Evolutionary conservation across 1,140 invertebrate species (phyloP), one percentile per base, ranked within the genome.

Genomic region (Drosophila lacertosa): DNA sequence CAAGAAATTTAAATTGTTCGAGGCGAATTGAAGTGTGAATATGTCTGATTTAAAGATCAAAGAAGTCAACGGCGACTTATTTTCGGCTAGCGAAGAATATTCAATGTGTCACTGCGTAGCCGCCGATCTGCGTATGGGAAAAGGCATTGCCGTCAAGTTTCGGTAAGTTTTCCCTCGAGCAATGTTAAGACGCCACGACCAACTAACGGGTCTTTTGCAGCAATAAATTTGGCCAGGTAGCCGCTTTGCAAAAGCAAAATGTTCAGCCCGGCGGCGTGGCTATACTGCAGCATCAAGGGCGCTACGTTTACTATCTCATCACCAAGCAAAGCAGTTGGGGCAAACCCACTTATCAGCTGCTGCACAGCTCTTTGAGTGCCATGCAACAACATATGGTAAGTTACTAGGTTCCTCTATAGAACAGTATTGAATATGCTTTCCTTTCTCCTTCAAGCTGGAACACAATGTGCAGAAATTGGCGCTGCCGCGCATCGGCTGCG

Each of bases 61-160:
- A n/a, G 92, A 93, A 86, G 71, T 91, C 22, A 78, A 91, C 50
- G 93, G 92, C 16, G 93, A 95, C 91, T 89, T 95, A 35, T 95
- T 95, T 71, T 65, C 73, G 7, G 77, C 91, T 11, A 72, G 81
- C 2, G 66, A 89, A 6, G 90, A 92, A 3, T 92, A 83, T 80
- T 92, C 93, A 7, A 72, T 95, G 50, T 94, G 92, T 11, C 94
- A 95, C 75, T 95, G 94, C 89, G 93, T 95, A 2, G 94, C 93
- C 57, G 83, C 88, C 15, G 89, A 90, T 77, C 75, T 93, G 59
- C 83, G 89, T 4, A 94, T 95, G 94, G 93, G 93, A 2, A 93
- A 93, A 80, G 94, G 94, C 10, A 94, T 95, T 53, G 94, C 94
- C 7, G 91, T 93, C 1, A 64, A 90, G 22, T 94, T 91, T 68